Base-by-base conservation (phyloP, 2,888 invertebrate genomes). In the Erpobdella octoculata region DNA sequence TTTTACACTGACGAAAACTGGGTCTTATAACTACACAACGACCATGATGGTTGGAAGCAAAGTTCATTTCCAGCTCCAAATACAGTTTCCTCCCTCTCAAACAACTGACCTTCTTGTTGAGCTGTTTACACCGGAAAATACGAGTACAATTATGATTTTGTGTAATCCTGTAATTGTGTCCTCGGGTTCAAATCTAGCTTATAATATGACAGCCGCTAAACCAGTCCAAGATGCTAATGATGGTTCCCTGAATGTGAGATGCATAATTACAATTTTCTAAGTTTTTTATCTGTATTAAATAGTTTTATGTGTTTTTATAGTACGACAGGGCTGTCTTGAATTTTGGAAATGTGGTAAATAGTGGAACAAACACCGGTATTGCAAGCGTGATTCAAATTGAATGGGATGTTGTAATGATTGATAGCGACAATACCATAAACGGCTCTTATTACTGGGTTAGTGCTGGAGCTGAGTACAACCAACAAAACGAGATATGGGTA, bases 101-200 rank as follows among this genome's bases (percentile, higher is more conserved):
- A 78, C 79, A 0, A 69, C 28, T 1, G 81, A 80, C 71, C 79
- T 82, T 75, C 72, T 76, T 41, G 79, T 82, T 18, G 83, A 83
- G 74, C 73, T 83, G 58, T 83, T 82, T 73, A 79, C 82, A 0
- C 81, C 83, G 0, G 81, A 81, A 73, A 81, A 81, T 71, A 78
- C 77, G n/a, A 78, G 77, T 12, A 78, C 80, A 28, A 75, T 81
- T 5, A 81, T 82, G 81, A 78, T 79, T 65, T 74, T 82, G 62
- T 82, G 82, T 75, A 77, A 80, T 53, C 79, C 79, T 6, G 66
- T 70, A 1, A 77, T 81, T 4, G 59, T 72, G 15, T 71, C 66
- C 6, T 70, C 74, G 0, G 81, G 81, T 0, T 37, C 9, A n/a
- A 78, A 78, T 69, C 74, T 81, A 1, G 12, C 21, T 3, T 41